Base-by-base conservation (phyloP, 1,140 invertebrate genomes). In the Ceratosolen solmsi region DNA sequence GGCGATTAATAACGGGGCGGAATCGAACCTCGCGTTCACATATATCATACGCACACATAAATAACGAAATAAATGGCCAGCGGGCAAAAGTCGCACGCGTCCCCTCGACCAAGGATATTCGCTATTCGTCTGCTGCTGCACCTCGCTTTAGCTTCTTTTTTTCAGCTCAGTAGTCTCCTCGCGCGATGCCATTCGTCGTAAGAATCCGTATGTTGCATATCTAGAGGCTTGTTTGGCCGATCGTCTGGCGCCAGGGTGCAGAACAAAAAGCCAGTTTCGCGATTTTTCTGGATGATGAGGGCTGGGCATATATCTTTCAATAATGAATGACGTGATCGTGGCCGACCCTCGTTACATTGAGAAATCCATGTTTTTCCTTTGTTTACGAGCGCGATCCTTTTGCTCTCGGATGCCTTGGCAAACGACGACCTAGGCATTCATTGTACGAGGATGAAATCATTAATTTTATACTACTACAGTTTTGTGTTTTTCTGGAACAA, bases 91-190 rank as follows among this genome's bases (percentile, higher is more conserved):
- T 4, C 49, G 46, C 11, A 46, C 58, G 60, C 41, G 9, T 80
- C 54, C 33, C 54, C 11, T 75, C 79, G 54, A 85, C 79, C 85
- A 88, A 88, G 87, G 86, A 87, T 87, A 85, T 87, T 89, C 86
- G 85, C 76, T 87, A 84, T 80, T 71, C 86, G n/a, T n/a, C 82
- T 79, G 54, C 63, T 36, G 41, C 41, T 25, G 51, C 58, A 73
- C 82, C 33, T 79, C n/a, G n/a, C n/a, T n/a, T 13, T 74, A 60
- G 33, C 27, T 33, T 11, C 11, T 46, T 68, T 15, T 51, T 41
- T 71, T 68, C n/a, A 20, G n/a, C n/a, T 77, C 38, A 1, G 11
- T 25, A 2, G 20, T 72, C 2, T 25, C 9, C 8, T 13, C 25
- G 46, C 41, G 25, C 9, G 30, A n/a, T 33, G 1, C 2, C 11